Base-by-base conservation (phyloP, 53 echinoderm and acorn worm genomes). In the Luidia sarsii region DNA sequence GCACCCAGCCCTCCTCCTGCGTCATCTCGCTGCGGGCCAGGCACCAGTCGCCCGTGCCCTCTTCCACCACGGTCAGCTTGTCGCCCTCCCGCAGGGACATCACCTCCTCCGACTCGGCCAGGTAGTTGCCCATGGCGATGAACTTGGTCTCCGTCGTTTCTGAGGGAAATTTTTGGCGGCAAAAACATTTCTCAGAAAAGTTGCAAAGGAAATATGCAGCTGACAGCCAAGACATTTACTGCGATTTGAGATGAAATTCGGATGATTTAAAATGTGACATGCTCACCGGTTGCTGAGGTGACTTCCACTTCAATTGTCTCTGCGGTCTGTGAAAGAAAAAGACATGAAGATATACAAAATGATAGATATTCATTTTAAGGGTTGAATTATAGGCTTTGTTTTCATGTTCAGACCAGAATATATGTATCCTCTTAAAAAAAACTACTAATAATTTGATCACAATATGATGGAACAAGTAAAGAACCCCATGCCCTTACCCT, bases 51-150 rank as follows among this genome's bases (percentile, higher is more conserved):
- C 94, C 94, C 32, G 89, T 87, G 7, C 82, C 68, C 56, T 89
- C 79, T 63, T 99, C 99, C 0, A 99, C 67, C 25, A 99, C 91
- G n/a, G 70, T 82, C 46, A 99, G 67, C 8, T 81, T 85, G 67
- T 99, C 99, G 49, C 99, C 99, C 62, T 99, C 99, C 11, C 99
- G 80, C 48, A 99, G 72, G 0, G 99, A 99, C 99, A 99, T 97
- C 11, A 99, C 99, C 61, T 97, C 91, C 39, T 90, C 93, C 0
- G 99, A 70, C 52, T 99, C 99, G 0, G 99, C 99, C n/a, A 99
- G 80, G 89, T 99, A 99, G 87, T 89, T 99, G 22, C 99, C 99
- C 33, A 99, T 80, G 57, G 99, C 91, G 27, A 99, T 80, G 82
- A 69, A 87, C 3, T 41, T 77, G 25, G 81, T 65, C 46, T 84